These are phyloP conservation scores for Ruditapes philippinarum DNA, from an alignment of 1,140 invertebrate genomes.

Conservation along the genomic window DNA sequence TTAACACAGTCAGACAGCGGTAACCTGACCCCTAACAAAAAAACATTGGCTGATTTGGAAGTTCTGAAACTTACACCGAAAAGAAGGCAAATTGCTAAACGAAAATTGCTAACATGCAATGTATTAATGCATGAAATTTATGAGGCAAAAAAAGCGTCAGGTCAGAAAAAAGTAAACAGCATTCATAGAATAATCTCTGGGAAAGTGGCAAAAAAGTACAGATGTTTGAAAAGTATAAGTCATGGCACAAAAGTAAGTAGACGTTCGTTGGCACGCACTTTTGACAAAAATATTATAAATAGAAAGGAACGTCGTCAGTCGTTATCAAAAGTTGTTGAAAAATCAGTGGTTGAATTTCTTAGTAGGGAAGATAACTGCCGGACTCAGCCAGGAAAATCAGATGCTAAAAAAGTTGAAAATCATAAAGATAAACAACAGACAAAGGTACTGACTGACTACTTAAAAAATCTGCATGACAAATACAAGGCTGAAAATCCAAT, in stretches of 20 bases:
- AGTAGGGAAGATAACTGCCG: conserved; percentile 13
- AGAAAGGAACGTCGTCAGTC: neutral
- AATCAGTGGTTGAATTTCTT: neutral
- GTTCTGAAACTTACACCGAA: neutral
- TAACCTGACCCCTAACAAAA: neutral
- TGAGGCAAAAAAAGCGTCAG: too few species aligned
- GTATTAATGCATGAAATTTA: too few species aligned
- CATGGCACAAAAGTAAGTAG: too few species aligned
- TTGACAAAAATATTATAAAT: too few species aligned
- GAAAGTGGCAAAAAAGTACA: too few species aligned
- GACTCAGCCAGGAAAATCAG: conserved; percentile 16
- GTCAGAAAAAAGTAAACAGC: too few species aligned
- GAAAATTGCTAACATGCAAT: neutral
- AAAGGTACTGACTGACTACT: conserved; percentile 43
- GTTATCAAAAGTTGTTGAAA: neutral
- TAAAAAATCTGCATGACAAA: conserved; percentile 40
- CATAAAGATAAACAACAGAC: conserved; percentile 11
- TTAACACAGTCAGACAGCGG: neutral
- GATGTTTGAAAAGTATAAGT: too few species aligned
- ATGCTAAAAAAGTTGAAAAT: neutral
- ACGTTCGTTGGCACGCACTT: too few species aligned
- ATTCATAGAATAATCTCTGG: too few species aligned
- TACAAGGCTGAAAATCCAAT: neutral
- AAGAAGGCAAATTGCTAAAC: neutral
- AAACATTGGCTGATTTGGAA: neutral